Evolutionary conservation across 2,797 vertebrate genomes (phyloP), one percentile per base, ranked within the genome.

Genomic region (Serranus cabrilla): DNA sequence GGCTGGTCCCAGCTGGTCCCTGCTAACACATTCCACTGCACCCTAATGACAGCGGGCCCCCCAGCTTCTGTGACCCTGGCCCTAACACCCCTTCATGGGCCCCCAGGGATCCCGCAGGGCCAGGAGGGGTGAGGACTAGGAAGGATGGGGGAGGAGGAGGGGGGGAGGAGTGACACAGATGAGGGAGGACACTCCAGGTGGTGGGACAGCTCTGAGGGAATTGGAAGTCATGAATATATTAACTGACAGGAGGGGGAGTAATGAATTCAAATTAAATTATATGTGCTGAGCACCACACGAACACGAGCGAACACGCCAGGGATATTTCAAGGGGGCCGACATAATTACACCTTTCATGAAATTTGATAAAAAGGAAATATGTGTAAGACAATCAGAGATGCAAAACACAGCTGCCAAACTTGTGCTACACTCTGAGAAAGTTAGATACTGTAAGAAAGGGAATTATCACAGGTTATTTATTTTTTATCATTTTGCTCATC

Each of bases 191-290:
- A 95, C 95, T 95, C 95, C 95, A 96, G 95, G 95, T 95, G 95
- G 94, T 91, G 89, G 93, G 91, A 95, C 92, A 94, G 94, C 94
- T 89, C 91, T 90, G 89, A 93, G 95, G 95, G 95, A 95, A 95
- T 94, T 95, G 94, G 93, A 95, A 95, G 95, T 95, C 95, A 96
- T 96, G 95, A 96, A 96, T 96, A 96, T 95, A 96, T 96, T 96
- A 96, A 95, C 93, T 93, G 93, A 93, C 89, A 92, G 89, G 93
- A 94, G 92, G 92, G 92, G 93, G 92, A 94, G 93, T 95, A 95
- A 95, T 96, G 94, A 95, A 96, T 95, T 96, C 95, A 95, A 96
- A 96, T 95, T 95, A 95, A 95, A 96, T 95, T 95, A 95, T 94
- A 96, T 91, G 94, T 94, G 94, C 92, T 78, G 87, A 93, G 93